phyloP scores from a whole-genome alignment of 2,888 invertebrate genomes.

The Trissolcus japonicus region DNA sequence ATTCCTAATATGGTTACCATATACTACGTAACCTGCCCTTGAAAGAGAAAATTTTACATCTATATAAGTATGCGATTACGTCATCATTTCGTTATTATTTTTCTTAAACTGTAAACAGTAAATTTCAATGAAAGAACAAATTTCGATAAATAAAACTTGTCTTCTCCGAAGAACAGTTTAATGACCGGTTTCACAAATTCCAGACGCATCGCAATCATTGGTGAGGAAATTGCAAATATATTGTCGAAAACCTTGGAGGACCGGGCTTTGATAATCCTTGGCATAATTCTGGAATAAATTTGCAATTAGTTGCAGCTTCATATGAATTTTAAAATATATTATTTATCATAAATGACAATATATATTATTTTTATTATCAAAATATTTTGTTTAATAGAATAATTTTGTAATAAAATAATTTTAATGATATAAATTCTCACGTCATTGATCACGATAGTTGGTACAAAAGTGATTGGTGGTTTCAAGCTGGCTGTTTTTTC shows the following conservation, averaged over 20 bases:
- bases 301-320: no score
- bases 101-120: background rate
- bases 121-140: background rate
- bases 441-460: conserved; percentile 85
- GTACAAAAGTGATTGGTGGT: conserved; percentile 83
- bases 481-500: conserved; percentile 82
- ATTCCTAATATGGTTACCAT: no score
- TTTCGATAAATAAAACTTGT: background rate
- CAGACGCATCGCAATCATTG: conserved; percentile 56
- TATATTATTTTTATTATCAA: background rate
- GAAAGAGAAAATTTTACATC: background rate
- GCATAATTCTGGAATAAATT: conserved; percentile 59
- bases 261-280: conserved; percentile 58
- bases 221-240: conserved; percentile 63
- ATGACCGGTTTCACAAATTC: conserved; percentile 55
- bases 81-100: background rate
- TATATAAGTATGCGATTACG: background rate
- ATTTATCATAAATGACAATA: no score
- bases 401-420: no score
- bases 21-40: background rate
- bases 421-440: conserved; percentile 73
- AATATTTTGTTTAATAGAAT: background rate
- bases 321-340: no score
- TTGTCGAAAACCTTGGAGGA: conserved; percentile 60
- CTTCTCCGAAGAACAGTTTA: conserved; percentile 21